Evolutionary conservation across 2,797 vertebrate genomes (phyloP).

Genomic region (Onychomys leucogaster): DNA sequence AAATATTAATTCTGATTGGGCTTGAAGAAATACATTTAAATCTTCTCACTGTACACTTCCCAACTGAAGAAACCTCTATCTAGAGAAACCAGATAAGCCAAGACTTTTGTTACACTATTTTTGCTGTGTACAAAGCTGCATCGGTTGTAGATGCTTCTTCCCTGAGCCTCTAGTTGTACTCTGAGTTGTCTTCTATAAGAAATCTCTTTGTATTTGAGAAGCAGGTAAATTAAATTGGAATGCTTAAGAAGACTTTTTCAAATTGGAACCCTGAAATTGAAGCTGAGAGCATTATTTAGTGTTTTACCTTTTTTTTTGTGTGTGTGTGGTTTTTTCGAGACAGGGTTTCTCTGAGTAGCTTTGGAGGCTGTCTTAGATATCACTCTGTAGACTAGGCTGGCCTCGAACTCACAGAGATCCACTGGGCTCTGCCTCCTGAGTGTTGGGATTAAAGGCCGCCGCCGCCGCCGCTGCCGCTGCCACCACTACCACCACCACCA

Average conservation of each 20-base stretch:
- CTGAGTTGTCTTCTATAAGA: neutral
- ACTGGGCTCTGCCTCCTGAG: too few species aligned
- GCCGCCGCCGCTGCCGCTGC: too few species aligned
- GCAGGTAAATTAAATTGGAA: conserved; percentile 31
- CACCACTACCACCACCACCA: too few species aligned
- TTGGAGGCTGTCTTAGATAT: too few species aligned
- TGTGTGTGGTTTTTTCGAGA: too few species aligned
- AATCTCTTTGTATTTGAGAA: conserved; percentile 59
- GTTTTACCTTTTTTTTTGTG: too few species aligned
- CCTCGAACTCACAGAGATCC: too few species aligned
- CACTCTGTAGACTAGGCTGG: too few species aligned
- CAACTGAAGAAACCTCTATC: neutral
- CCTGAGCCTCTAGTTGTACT: neutral
- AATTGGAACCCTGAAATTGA: neutral
- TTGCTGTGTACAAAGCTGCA: neutral
- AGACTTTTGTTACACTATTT: neutral
- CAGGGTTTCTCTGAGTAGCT: too few species aligned
- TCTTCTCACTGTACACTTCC: conserved; percentile 9
- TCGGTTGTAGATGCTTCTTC: conserved; percentile 4
- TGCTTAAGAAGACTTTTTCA: conserved; percentile 17
- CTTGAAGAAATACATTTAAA: conserved; percentile 54
- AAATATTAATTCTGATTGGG: conserved; percentile 43
- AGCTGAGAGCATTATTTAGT: neutral
- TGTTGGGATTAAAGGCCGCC: too few species aligned
- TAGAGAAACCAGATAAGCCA: conserved; percentile 10